Base-by-base conservation (phyloP, 2,113 vertebrate species). In the Glaucomys volans region DNA sequence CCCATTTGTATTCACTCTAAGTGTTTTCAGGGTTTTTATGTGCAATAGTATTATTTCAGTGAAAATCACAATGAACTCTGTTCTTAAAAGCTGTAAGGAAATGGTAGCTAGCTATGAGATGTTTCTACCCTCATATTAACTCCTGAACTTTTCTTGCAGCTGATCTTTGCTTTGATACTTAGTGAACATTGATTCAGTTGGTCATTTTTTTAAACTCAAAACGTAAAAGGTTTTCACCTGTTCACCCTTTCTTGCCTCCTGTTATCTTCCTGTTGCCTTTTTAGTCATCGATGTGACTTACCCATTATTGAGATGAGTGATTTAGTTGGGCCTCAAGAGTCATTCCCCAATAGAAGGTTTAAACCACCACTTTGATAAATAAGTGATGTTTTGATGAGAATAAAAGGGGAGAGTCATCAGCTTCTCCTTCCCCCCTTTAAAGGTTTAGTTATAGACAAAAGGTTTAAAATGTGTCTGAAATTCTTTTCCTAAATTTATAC, bases 401-500 rank as follows among this genome's bases (percentile, higher is more conserved):
- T 97, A 89, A 96, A 90, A 83, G 67, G 52, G 80, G 87, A 81
- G 71, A 96, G 82, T 89, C 83, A 94, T 88, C 76, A 64, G 72
- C 93, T 77, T 88, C 71, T 66, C 69, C 69, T 4, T 12, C 24
- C 42, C 32, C 4, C 0, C 24, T 95, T 90, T 57, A 44, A 42
- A 16, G 44, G 83, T 69, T 87, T 76, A 92, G 94, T 93, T 87
- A 75, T 62, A 26, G 28, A 81, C 18, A 74, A 50, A 94, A 93
- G 74, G 35, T 17, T 75, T 1, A 52, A 66, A 26, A 47, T 0
- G 50, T 83, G 11, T 88, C 75, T 93, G 95, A 32, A 24, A 62
- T 72, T 96, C 76, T 92, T 92, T 91, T 87, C 67, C 54, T 94
- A 85, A 97, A 96, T 92, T 97, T 91, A 95, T 95, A 94, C 95